Evolutionary conservation across 2,888 invertebrate species (phyloP).

Genomic region (Linhomoeus sp.): DNA sequence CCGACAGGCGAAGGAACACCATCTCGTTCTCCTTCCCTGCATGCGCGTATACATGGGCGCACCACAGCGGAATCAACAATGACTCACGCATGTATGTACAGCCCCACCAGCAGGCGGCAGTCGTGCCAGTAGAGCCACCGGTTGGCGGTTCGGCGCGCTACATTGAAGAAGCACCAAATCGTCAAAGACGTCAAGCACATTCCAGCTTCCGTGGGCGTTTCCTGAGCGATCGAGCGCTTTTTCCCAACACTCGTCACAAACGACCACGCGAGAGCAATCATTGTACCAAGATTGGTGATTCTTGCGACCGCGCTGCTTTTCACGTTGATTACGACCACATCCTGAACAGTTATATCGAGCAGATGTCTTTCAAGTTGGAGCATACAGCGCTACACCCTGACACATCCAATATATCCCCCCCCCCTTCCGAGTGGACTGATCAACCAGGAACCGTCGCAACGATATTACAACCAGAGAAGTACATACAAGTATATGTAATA

Average conservation of each 20-base stretch:
- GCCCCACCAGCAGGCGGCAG: slow-evolving; percentile 9
- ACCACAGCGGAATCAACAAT: too few species aligned
- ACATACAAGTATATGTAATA: too few species aligned
- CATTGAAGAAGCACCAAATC: slow-evolving; percentile 14
- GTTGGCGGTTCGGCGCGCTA: slow-evolving; percentile 17
- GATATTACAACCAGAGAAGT: too few species aligned
- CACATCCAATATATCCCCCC: too few species aligned
- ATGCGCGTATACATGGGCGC: too few species aligned
- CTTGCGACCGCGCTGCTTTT: background rate
- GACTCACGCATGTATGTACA: too few species aligned
- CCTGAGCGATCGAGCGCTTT: background rate
- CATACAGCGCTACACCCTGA: too few species aligned
- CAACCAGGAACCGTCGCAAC: too few species aligned
- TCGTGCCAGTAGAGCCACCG: slow-evolving; percentile 11
- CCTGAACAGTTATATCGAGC: slow-evolving; percentile 2
- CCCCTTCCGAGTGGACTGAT: too few species aligned
- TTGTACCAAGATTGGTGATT: slow-evolving; percentile 1
- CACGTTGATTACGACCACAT: slow-evolving; percentile 1
- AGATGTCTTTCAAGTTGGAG: too few species aligned
- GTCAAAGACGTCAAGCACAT: slow-evolving; percentile 14
- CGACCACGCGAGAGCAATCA: background rate
- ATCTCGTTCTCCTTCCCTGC: too few species aligned
- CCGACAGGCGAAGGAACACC: too few species aligned
- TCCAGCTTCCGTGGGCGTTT: slow-evolving; percentile 8
- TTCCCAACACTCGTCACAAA: background rate